phyloP scores from a whole-genome alignment of 1,140 invertebrate genomes.

The Akabosia matsudoensis region DNA sequence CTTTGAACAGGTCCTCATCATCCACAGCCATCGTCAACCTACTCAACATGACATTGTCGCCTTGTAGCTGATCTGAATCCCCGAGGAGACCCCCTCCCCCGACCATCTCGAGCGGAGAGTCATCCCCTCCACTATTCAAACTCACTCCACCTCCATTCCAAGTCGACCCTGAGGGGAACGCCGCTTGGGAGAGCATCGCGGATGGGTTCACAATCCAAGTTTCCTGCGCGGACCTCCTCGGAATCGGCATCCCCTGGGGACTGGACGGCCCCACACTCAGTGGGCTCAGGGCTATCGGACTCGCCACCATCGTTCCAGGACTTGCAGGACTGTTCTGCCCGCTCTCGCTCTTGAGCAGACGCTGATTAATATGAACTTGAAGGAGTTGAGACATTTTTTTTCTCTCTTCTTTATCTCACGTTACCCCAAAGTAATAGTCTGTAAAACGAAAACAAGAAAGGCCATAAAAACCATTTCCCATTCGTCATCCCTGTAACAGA shows the following conservation, averaged over 20 bases:
- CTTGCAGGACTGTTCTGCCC: conserved; percentile 41
- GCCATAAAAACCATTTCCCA: background rate
- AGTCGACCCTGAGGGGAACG: background rate
- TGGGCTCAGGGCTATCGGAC: conserved; percentile 40
- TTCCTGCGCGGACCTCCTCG: conserved; percentile 33
- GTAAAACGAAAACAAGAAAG: background rate
- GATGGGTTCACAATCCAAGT: conserved; percentile 39
- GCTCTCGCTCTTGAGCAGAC: conserved; percentile 36
- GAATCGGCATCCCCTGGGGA: conserved; percentile 46
- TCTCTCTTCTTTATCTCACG: no score
- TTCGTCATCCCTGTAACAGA: no score
- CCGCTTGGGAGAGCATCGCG: background rate
- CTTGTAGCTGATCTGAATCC: conserved; percentile 16
- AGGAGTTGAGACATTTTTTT: conserved; percentile 43
- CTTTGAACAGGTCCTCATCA: conserved; percentile 84
- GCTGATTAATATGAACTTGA: conserved; percentile 42
- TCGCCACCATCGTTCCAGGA: conserved; percentile 36
- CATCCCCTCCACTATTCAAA: background rate
- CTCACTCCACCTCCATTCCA: background rate
- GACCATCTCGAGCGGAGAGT: background rate
- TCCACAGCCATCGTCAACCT: conserved; percentile 57
- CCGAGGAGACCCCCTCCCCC: background rate
- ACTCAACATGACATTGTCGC: conserved; percentile 32
- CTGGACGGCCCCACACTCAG: conserved; percentile 43
- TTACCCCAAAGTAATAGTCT: background rate